These are phyloP conservation scores for Dryobates pubescens DNA, from an alignment of 2,797 vertebrate species.

Conservation along the genomic window DNA sequence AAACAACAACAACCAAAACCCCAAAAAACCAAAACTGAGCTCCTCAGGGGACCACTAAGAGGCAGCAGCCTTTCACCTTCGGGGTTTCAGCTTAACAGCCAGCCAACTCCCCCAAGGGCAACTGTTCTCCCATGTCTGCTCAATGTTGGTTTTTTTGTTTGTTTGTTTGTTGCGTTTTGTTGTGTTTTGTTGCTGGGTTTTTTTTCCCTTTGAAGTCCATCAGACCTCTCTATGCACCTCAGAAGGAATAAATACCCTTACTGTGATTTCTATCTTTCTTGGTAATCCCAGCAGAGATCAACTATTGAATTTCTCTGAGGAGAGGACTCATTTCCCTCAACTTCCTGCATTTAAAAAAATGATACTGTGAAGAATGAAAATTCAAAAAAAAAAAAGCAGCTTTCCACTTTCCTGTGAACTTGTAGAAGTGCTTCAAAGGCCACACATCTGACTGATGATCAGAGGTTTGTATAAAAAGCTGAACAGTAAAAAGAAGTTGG, in stretches of 20 bases:
- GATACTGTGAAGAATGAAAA: background rate
- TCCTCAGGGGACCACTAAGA: background rate
- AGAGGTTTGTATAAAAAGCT: background rate
- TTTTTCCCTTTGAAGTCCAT: background rate
- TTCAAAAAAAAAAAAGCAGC: background rate
- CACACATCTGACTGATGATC: background rate
- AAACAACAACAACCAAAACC: too few species aligned
- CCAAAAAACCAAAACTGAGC: background rate
- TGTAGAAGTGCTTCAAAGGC: background rate
- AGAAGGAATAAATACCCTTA: background rate
- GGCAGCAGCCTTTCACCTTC: background rate
- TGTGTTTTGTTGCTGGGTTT: too few species aligned
- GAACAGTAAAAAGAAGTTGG: background rate
- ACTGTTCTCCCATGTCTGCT: background rate
- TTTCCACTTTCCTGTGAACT: background rate
- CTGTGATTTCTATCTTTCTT: fast-evolving
- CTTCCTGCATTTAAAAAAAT: background rate
- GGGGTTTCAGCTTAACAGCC: background rate
- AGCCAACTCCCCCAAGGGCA: background rate
- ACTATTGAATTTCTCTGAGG: background rate
- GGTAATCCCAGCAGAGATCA: background rate
- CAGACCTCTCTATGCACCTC: background rate
- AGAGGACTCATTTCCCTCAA: background rate
- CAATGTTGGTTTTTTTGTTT: background rate
- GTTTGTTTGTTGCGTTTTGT: too few species aligned